Evolutionary conservation across 2,888 invertebrate genomes (phyloP).

Genomic region (Ametastegia equiseti): DNA sequence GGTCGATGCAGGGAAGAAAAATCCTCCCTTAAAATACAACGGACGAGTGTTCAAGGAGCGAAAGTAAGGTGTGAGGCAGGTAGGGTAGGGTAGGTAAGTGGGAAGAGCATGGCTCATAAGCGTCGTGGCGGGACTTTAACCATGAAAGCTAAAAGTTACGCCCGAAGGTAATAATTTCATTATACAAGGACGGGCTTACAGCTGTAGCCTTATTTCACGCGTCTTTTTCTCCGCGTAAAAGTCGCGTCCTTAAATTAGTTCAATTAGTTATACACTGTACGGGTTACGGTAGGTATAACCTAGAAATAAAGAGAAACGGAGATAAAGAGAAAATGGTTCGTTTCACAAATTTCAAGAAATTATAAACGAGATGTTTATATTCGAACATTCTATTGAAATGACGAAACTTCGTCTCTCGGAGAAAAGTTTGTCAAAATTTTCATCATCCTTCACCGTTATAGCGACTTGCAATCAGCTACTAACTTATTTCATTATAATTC

Average conservation of each 20-base stretch:
- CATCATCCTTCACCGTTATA: not conserved
- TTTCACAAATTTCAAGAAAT: not conserved
- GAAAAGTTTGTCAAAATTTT: not conserved
- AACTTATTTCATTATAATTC: not conserved
- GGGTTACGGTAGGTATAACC: too few species aligned
- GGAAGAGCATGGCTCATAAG: not conserved
- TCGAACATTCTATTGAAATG: too few species aligned
- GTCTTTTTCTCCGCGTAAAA: not conserved
- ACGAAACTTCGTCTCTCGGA: not conserved
- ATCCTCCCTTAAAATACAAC: not conserved
- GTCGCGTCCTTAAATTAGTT: conserved; percentile 26
- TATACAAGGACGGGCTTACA: conserved; percentile 33
- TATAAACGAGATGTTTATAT: not conserved
- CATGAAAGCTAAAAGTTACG: conserved; percentile 27
- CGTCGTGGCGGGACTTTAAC: not conserved
- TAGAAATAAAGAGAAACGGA: not conserved
- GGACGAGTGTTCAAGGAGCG: not conserved
- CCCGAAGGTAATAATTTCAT: conserved; percentile 37
- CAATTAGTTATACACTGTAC: conserved; percentile 22
- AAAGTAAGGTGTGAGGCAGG: not conserved
- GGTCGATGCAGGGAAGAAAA: not conserved
- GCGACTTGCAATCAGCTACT: not conserved
- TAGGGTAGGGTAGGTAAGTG: not conserved
- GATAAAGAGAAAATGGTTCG: not conserved
- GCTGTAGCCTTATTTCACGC: conserved; percentile 16